Evolutionary conservation across 1,140 invertebrate genomes (phyloP).

Genomic region (Colletes latitarsis): DNA sequence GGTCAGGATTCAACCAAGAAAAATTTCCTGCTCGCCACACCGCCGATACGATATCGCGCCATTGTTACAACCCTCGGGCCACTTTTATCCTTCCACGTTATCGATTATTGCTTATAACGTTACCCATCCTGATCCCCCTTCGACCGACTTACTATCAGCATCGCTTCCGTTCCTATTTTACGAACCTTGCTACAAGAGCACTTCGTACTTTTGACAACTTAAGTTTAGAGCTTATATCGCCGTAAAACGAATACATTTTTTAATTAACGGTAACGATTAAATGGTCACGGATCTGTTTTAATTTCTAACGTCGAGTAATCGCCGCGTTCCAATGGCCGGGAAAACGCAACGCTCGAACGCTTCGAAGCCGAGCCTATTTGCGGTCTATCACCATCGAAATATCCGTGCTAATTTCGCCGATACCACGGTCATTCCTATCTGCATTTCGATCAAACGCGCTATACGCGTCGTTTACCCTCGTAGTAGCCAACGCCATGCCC

Average conservation of each 20-base stretch:
- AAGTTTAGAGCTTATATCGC: no score
- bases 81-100: slow-evolving; percentile 38
- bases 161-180: background rate
- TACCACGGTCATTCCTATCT: background rate
- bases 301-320: background rate
- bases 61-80: slow-evolving; percentile 29
- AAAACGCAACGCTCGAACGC: background rate
- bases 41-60: slow-evolving; percentile 27
- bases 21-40: slow-evolving; percentile 34
- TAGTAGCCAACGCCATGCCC: background rate
- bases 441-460: background rate
- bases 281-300: no score
- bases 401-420: slow-evolving; percentile 18
- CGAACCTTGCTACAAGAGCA: background rate
- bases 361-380: background rate
- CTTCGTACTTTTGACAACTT: no score
- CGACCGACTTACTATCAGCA: slow-evolving; percentile 5
- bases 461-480: background rate
- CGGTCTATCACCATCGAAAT: background rate
- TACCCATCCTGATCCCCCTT: slow-evolving; percentile 15
- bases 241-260: no score
- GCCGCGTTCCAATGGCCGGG: no score
- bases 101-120: slow-evolving; percentile 39
- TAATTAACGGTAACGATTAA: no score
- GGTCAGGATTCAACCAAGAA: background rate